Evolutionary conservation across 2,113 vertebrate species (phyloP).

Genomic region (Odontophorus gujanensis): DNA sequence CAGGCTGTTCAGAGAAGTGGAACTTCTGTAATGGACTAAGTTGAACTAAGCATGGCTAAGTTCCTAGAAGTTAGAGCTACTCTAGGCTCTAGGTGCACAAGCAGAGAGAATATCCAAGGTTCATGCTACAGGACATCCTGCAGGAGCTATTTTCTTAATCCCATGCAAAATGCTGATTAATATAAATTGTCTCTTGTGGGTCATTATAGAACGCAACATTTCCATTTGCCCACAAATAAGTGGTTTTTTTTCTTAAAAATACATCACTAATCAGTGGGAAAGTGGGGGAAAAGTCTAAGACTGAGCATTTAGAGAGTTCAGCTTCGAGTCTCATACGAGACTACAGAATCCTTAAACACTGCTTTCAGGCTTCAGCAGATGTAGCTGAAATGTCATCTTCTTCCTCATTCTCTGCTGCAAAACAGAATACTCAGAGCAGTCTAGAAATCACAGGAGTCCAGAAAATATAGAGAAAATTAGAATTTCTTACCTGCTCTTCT

Average conservation of each 20-base stretch:
- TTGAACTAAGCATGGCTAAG: neutral
- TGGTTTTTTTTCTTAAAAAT: neutral
- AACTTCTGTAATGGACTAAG: neutral
- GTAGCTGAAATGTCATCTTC: neutral
- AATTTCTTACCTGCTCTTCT: conserved; percentile 51
- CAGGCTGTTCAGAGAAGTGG: neutral
- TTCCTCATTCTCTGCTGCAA: neutral
- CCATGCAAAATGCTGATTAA: neutral
- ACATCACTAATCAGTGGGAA: neutral
- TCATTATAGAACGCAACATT: neutral
- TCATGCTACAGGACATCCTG: neutral
- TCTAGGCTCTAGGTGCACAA: neutral
- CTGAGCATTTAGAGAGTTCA: neutral
- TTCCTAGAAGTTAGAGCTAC: neutral
- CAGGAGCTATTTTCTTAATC: neutral
- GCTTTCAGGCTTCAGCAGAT: neutral
- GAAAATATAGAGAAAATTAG: neutral
- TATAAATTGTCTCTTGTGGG: neutral
- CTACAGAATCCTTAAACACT: neutral
- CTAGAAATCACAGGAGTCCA: rapidly evolving
- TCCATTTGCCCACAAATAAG: neutral
- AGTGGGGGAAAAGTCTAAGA: neutral
- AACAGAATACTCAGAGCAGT: neutral
- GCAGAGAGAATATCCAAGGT: neutral
- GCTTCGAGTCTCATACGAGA: neutral